Base-by-base conservation (phyloP, 1,140 invertebrate species). In the Dendroctonus ponderosae region DNA sequence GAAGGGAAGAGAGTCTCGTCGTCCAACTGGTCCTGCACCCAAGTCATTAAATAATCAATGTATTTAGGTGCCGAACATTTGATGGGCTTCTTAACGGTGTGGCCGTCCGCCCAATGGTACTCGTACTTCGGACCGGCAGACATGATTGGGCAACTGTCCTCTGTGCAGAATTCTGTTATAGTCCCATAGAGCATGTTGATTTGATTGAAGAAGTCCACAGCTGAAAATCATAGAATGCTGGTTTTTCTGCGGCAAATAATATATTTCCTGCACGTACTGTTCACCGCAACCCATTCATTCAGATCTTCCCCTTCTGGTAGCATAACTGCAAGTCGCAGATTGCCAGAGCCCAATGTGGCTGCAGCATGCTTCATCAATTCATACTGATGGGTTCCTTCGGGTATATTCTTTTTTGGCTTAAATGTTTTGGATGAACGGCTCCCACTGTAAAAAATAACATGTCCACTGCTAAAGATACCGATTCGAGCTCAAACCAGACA, bases 161-260 rank as follows among this genome's bases (percentile, higher is more conserved):
- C 95, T 0, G 96, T 97, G 80, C 98, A 99, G 82, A 98, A 98
- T 79, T 99, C 98, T 38, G 97, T 98, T 74, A 99, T 97, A 8
- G 97, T 99, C 5, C 98, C 98, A 78, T 99, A 99, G 50, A 99
- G 82, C 97, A 99, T 99, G 80, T 98, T 99, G 73, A 99, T 99
- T 87, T 99, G 97, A 80, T 99, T 99, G 81, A 98, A 99, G 78
- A 99, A 98, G 82, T 99, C 97, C 52, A 99, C 96, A 79, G 96
- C 96, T 98, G 80, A 85, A 85, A 77, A 15, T 11, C 5, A 48
- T 0, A 6, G 14, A 5, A 48, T 48, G 5, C 46, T 48, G 7
- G 11, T 48, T 48, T 48, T 48, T 11, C 5, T 48, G 7, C 11
- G 14, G 66, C 66, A 69, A 54, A 44, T 9, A 42, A 14, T 56